Conservation (phyloP, 2,113 vertebrate genomes). For the Colossoma macropomum region DNA sequence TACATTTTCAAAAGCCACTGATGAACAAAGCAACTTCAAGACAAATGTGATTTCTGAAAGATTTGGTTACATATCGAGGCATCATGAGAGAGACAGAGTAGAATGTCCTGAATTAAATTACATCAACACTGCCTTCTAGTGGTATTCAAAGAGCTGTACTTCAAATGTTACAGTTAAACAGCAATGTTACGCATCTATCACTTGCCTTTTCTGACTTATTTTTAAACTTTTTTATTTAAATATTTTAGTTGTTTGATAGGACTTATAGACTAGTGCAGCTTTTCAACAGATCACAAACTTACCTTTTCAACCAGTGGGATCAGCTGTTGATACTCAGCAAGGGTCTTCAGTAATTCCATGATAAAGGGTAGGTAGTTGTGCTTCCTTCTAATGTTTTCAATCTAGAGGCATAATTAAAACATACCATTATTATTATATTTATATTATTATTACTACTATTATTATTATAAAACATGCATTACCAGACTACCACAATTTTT, state of each 20-base stretch:
- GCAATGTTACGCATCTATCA: neutral
- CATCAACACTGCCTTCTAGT: constrained; percentile 54
- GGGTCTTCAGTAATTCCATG: constrained; percentile 96
- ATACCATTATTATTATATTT: neutral
- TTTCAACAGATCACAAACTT: neutral
- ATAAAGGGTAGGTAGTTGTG: constrained; percentile 99
- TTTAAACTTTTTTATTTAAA: neutral
- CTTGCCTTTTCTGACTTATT: neutral
- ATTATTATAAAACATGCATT: neutral
- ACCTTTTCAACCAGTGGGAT: constrained; percentile 98
- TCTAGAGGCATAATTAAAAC: constrained; percentile 69
- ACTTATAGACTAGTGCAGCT: neutral
- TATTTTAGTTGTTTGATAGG: neutral
- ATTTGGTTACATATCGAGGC: neutral
- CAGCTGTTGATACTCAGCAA: constrained; percentile 97
- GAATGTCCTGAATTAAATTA: neutral
- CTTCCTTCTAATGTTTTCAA: constrained; percentile 98
- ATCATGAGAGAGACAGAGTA: neutral
- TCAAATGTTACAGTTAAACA: neutral
- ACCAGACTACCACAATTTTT: too few relatives aligned
- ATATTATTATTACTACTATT: too few relatives aligned
- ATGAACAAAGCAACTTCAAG: neutral
- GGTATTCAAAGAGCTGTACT: constrained; percentile 21
- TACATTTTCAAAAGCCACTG: neutral
- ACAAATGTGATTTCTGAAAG: neutral